A percentile compares a stretch with the other conserved stretches of the same genome.
These are phyloP conservation scores for Malthinus flaveolus DNA, from an alignment of 2,888 invertebrate species.

Conservation along the genomic window DNA sequence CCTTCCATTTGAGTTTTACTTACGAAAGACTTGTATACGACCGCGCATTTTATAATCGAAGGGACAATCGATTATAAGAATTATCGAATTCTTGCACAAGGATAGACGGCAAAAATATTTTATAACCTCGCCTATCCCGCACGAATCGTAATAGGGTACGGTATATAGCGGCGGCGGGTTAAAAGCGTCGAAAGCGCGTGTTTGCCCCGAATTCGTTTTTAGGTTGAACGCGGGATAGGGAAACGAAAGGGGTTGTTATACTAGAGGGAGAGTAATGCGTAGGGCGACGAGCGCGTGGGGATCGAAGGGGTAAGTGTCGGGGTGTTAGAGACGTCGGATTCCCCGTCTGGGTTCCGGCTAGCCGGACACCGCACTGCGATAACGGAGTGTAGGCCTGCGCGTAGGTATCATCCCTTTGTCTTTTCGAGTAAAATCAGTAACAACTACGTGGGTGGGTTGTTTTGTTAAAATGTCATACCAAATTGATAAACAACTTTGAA, in stretches of 20 bases:
- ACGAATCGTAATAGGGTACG: slow-evolving; percentile 24
- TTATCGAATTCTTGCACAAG: too few relatives aligned
- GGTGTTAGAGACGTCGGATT: slow-evolving; percentile 38
- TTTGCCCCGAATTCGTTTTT: slow-evolving; percentile 25
- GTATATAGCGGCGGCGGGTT: slow-evolving; percentile 4
- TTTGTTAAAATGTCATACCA: slow-evolving; percentile 1
- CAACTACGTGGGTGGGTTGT: slow-evolving; percentile 1
- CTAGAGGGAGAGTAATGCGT: slow-evolving; percentile 21
- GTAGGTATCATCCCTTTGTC: slow-evolving; percentile 21
- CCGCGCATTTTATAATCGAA: background rate
- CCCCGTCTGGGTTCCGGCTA: slow-evolving; percentile 47
- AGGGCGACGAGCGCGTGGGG: slow-evolving; percentile 29
- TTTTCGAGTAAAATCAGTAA: slow-evolving; percentile 9
- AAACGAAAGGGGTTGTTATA: slow-evolving; percentile 15
- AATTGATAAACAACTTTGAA: slow-evolving; percentile 5
- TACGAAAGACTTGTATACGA: background rate
- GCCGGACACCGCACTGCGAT: slow-evolving; percentile 41
- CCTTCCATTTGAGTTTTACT: background rate
- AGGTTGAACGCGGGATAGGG: slow-evolving; percentile 9
- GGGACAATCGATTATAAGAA: background rate
- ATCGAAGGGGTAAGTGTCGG: slow-evolving; percentile 32
- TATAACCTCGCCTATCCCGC: slow-evolving; percentile 24
- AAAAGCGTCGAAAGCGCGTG: slow-evolving; percentile 27
- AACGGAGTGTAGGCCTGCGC: slow-evolving; percentile 28
- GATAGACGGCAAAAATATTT: background rate